These are phyloP conservation scores for Geotrupes spiniger DNA, from an alignment of 2,888 invertebrate genomes.

Conservation along the genomic window DNA sequence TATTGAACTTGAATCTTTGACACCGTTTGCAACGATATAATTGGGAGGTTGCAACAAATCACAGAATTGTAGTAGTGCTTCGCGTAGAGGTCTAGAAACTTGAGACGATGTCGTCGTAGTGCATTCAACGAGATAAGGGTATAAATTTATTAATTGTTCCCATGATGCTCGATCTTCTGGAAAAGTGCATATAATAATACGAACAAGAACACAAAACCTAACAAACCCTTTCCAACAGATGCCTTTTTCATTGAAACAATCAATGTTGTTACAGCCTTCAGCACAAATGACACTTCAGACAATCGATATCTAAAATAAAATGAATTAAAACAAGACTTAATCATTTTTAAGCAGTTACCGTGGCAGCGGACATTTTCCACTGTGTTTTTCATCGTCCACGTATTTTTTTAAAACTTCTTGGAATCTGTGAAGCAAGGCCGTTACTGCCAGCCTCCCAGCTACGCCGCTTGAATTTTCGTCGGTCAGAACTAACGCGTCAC, in stretches of 20 bases:
- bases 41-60: conserved; percentile 71
- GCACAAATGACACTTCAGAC: conserved; percentile 93
- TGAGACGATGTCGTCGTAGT: conserved; percentile 77
- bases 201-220: conserved; percentile 7
- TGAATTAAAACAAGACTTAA: conserved; percentile 7
- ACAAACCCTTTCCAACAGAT: conserved; percentile 75
- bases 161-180: conserved; percentile 85
- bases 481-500: conserved; percentile 46
- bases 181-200: conserved; percentile 35
- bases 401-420: conserved; percentile 89
- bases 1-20: conserved; percentile 23
- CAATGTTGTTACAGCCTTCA: conserved; percentile 91
- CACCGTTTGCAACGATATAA: conserved; percentile 24
- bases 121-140: conserved; percentile 86
- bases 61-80: conserved; percentile 84
- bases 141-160: conserved; percentile 89
- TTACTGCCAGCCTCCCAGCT: conserved; percentile 80
- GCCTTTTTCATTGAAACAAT: conserved; percentile 91
- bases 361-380: conserved; percentile 82
- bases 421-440: conserved; percentile 88
- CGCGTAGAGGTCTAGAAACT: conserved; percentile 75
- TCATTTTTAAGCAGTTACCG: conserved; percentile 53
- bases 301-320: conserved; percentile 72
- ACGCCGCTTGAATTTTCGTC: conserved; percentile 40
- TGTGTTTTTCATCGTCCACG: conserved; percentile 77